Conservation (phyloP, 2,113 vertebrate genomes). For the Pterocles orientalis region DNA sequence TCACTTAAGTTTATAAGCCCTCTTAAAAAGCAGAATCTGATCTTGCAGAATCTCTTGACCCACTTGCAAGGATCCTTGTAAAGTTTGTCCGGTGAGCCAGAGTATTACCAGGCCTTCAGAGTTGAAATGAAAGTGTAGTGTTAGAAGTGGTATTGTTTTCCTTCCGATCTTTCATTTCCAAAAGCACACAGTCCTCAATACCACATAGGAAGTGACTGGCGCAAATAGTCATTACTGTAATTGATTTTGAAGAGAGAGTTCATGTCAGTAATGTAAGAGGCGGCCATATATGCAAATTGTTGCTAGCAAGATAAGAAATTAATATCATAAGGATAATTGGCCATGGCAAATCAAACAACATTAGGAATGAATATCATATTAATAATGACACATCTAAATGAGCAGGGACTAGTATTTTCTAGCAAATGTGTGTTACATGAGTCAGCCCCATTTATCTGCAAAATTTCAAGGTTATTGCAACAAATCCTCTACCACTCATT, state of each 20-base stretch:
- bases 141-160: neutral
- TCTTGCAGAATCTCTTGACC: neutral
- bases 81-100: neutral
- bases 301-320: slow-evolving; percentile 45
- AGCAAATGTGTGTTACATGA: neutral
- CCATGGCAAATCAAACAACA: neutral
- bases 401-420: neutral
- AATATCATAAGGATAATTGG: slow-evolving; percentile 15
- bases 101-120: neutral
- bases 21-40: neutral
- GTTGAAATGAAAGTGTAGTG: neutral
- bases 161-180: neutral
- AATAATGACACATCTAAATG: slow-evolving; percentile 9
- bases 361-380: neutral
- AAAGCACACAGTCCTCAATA: neutral
- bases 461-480: slow-evolving; percentile 6
- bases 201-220: neutral
- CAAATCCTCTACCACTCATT: neutral
- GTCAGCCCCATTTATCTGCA: neutral
- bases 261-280: neutral
- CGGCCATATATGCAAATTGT: neutral
- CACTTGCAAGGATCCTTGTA: neutral
- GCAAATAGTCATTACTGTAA: slow-evolving; percentile 16
- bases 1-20: neutral
- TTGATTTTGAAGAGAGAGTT: slow-evolving; percentile 28